Base-by-base conservation (phyloP, 2,113 vertebrate genomes). In the Grallaria varia region DNA sequence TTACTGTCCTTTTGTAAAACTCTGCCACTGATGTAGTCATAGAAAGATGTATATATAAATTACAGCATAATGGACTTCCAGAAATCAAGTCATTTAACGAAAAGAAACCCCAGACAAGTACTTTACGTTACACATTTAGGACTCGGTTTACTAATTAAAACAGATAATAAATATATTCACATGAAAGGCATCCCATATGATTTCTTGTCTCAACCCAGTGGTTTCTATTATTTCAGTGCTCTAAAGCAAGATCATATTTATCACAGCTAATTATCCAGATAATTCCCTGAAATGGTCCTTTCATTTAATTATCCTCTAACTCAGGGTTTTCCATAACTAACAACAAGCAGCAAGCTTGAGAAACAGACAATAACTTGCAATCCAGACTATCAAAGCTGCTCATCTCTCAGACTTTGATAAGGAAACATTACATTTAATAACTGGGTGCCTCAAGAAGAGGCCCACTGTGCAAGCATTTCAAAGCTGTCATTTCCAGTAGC, bases 271-370 rank as follows among this genome's bases (percentile, higher is more conserved):
- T 81, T 97, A 74, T 81, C 56, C 62, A 89, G 84, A 87, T 93
- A 95, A 96, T 93, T 97, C 74, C 42, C 90, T 96, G 85, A 93
- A 97, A 89, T 81, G 42, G 68, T 87, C 55, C 55, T 91, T 96
- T 95, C 92, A 63, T 97, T 96, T 88, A 93, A 96, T 91, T 89
- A 90, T 88, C 75, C 67, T 92, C 50, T 81, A 92, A 86, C 56
- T 67, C 17, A 31, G 74, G 80, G 50, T 84, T 74, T 90, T 84
- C 84, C 3, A 1, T 93, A 96, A 89, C 87, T 87, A 94, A 91
- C 39, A 93, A 90, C 13, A 84, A 82, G 73, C 74, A 62, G 25
- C 3, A 0, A 91, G 58, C 45, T 52, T 7, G 28, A 81, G 42
- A 80, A 91, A 75, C 27, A 74, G 62, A 82, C 52, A 89, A 30